Conservation (phyloP, 2,113 vertebrate species). For the Otus sunia region DNA sequence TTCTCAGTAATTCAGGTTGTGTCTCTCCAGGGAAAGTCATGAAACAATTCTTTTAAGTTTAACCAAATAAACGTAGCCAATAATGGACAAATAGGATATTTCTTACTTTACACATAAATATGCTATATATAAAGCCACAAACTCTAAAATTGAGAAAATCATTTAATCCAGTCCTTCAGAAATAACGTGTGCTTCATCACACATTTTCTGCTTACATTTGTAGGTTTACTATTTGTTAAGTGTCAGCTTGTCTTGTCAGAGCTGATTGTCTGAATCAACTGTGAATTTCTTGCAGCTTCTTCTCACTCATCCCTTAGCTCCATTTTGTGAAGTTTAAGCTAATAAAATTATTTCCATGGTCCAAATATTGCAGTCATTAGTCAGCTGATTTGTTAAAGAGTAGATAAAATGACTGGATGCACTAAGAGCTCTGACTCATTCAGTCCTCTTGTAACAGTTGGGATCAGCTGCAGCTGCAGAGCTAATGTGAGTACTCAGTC, state of each 20-base stretch:
- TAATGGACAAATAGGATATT: background rate
- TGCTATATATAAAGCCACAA: background rate
- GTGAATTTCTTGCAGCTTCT: background rate
- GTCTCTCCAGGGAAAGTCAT: background rate
- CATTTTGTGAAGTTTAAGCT: background rate
- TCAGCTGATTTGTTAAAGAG: background rate
- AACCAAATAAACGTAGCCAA: background rate
- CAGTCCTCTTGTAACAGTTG: background rate
- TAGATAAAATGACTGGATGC: background rate
- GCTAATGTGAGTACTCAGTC: background rate
- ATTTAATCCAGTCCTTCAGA: background rate
- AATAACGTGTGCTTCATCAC: background rate
- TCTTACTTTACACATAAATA: background rate
- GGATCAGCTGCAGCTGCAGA: background rate
- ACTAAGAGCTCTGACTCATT: background rate
- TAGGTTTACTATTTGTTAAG: background rate
- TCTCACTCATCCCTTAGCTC: background rate
- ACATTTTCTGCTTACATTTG: background rate
- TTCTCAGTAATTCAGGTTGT: background rate
- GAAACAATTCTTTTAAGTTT: constrained; percentile 2
- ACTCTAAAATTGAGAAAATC: background rate
- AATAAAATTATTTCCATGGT: background rate
- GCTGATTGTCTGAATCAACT: background rate
- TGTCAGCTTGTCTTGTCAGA: background rate
- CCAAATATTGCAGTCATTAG: background rate